phyloP scores from a whole-genome alignment of 2,113 vertebrate species.

The Phyllostomus discolor region DNA sequence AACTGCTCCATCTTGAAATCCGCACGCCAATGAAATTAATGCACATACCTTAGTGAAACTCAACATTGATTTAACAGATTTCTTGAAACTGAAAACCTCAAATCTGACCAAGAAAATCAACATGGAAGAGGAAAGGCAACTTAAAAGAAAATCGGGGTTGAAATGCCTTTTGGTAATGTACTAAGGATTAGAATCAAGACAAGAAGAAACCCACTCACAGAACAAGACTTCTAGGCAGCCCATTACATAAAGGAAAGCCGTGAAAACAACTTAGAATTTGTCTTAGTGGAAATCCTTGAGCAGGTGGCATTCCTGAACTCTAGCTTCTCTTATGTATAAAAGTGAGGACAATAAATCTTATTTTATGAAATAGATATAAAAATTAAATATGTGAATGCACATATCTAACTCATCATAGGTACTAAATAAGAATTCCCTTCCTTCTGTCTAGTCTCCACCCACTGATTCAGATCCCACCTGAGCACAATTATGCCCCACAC shows the following conservation, averaged over 20 bases:
- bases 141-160: background rate
- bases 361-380: background rate
- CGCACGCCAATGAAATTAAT: background rate
- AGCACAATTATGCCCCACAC: rapidly evolving
- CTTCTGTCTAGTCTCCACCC: background rate
- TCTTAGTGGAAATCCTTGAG: background rate
- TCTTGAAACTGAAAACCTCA: background rate
- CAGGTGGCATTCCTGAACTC: background rate
- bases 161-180: background rate
- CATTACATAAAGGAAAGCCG: background rate
- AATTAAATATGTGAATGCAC: background rate
- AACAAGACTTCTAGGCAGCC: background rate
- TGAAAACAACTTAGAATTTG: background rate
- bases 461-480: background rate
- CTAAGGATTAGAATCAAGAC: background rate
- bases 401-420: background rate
- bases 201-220: background rate
- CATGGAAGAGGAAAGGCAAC: background rate
- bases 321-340: background rate
- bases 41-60: background rate
- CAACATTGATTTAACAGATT: background rate
- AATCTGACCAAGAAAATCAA: background rate
- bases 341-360: background rate
- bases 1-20: background rate
- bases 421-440: background rate